Base-by-base conservation (phyloP, 2,888 invertebrate species). In the Nomada hirtipes region DNA sequence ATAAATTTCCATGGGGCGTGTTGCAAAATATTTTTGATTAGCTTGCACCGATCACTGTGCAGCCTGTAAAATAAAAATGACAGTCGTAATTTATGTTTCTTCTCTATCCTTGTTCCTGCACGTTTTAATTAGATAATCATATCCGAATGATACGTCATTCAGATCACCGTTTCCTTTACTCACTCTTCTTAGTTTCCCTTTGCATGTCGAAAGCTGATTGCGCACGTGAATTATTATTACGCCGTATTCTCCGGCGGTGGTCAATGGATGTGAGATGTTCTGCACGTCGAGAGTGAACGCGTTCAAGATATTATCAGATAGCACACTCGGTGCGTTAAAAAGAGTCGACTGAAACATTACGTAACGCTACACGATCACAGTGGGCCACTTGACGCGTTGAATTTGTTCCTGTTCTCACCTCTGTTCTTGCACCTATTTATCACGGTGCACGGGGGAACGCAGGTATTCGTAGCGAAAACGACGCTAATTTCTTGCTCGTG, bases 111-210 rank as follows among this genome's bases (percentile, higher is more conserved):
- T 36, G 4, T 29, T 29, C 11, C 18, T 7, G 10, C 2, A 2
- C 59, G 59, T 4, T 36, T 15, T 55, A 68, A 55, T 68, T 55
- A 20, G 68, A 67, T 53, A 67, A 67, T 29, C n/a, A n/a, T 15
- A 55, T 20, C 36, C 53, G 20, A 36, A 3, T 18, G 20, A 42
- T 53, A 55, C 7, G 47, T 13, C 29, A 13, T 11, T 23, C 11
- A 13, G 1, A 42, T 36, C 20, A 36, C 20, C 36, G 7, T 67
- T 36, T 15, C 53, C 15, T n/a, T 2, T 20, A 36, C 9, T 67
- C 15, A 15, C 23, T 3, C 26, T 57, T 15, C 15, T 57, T 15
- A 15, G 36, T 53, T 67, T 67, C 53, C 53, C 20, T 67, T 53
- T 36, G 36, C 53, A 42, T 26, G 53, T 20, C 36, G 20, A 67